These are phyloP conservation scores for Oreochromis grahami DNA, from an alignment of 2,797 vertebrate genomes.

Conservation along the genomic window DNA sequence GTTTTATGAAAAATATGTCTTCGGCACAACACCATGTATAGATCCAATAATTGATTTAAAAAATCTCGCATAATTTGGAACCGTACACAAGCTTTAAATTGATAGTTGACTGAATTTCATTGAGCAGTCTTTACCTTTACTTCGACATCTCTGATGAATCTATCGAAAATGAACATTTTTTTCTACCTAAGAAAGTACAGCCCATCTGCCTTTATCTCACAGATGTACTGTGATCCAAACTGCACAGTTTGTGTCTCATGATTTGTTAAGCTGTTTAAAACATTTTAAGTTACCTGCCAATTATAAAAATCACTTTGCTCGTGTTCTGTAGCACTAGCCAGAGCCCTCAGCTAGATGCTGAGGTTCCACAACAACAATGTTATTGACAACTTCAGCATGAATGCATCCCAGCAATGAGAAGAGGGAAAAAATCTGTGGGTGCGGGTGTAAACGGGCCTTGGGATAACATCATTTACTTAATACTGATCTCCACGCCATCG, in stretches of 20 bases:
- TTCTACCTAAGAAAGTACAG: rapidly evolving
- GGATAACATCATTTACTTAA: neutral
- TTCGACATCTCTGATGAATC: neutral
- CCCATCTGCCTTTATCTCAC: neutral
- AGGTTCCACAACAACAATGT: neutral
- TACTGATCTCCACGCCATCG: neutral
- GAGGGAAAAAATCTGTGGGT: neutral
- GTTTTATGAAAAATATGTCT: neutral
- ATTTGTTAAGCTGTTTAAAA: neutral
- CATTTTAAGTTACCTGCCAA: neutral
- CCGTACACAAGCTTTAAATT: neutral
- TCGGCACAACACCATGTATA: neutral
- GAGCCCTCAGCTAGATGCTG: neutral
- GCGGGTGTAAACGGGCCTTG: rapidly evolving
- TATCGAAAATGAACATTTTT: neutral
- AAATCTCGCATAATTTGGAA: rapidly evolving
- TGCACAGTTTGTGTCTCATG: neutral
- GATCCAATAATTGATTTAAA: neutral
- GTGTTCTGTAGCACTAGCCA: neutral
- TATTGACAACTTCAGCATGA: neutral
- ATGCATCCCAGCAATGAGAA: neutral
- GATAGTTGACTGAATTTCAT: neutral
- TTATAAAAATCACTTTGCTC: neutral
- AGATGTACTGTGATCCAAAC: neutral
- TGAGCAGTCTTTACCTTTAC: neutral